Evolutionary conservation across 2,888 invertebrate species (phyloP), one percentile per base, ranked within the genome.

Genomic region (Cosmopolites sordidus): DNA sequence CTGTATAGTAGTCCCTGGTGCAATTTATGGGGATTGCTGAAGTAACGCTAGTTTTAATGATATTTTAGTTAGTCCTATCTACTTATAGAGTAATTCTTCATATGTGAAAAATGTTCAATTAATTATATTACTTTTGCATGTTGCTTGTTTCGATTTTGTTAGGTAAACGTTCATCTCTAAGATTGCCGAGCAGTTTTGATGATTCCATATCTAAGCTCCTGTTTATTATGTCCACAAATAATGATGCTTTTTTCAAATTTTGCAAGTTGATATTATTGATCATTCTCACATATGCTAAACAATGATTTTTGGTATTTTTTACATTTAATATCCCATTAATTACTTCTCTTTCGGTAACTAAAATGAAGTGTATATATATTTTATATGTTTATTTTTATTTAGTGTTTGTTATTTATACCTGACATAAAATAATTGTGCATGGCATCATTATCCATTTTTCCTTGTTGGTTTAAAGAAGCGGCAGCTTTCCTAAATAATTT

Each of bases 351-450:
- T 98, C 98, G 1, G 98, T 99, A 16, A 98, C 98, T 95, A 73
- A 30, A 74, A 71, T 33, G n/a, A 6, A 9, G 5, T 5, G 5
- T 27, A 27, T 27, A 6, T 58, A 33, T 12, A 12, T 33, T 33
- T 33, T 33, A 33, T 33, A 33, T 55, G 8, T 43, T 40, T 40
- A 15, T 17, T 40, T 14, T 40, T 9, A 40, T 40, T 40, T n/a
- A n/a, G 4, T 22, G 8, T 33, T 33, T 33, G 33, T 6, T 33
- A 15, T 12, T 41, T n/a, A 52, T 75, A 95, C 95, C 96, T 53
- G 97, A 96, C 97, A 98, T 98, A 69, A 95, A 97, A 71, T 97
- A 98, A 73, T 95, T 97, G 68, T 98, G 98, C 85, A 92, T 94
- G 1, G 88, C 86, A 48, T 96, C 95, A 62, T 91, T 86, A 65